phyloP scores from a whole-genome alignment of 92 coral and sea anemone species.

The Siderastrea siderea region DNA sequence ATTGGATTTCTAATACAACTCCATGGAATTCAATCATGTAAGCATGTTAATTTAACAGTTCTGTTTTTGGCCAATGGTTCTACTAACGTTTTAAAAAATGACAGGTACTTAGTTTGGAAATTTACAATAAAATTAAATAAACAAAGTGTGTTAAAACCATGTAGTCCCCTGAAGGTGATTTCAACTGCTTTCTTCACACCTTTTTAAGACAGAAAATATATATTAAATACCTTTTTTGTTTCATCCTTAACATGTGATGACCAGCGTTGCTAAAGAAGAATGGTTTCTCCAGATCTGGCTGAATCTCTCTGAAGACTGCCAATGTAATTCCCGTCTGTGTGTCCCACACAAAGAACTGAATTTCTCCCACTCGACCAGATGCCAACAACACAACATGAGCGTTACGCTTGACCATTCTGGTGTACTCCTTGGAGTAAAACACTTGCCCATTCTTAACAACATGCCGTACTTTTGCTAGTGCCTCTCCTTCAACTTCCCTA shows the following conservation, averaged over 20 bases:
- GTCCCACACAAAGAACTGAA: constrained; percentile 47
- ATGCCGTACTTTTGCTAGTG: constrained; percentile 34
- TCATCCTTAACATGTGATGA: constrained; percentile 59
- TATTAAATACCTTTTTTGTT: constrained; percentile 29
- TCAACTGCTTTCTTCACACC: constrained; percentile 8
- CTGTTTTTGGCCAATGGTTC: background rate
- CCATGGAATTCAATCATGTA: background rate
- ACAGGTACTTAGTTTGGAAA: background rate
- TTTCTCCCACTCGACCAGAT: constrained; percentile 61
- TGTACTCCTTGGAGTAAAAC: constrained; percentile 57
- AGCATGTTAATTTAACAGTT: background rate
- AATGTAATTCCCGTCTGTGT: constrained; percentile 17
- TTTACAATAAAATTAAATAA: background rate
- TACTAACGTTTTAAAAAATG: background rate
- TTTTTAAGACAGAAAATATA: background rate
- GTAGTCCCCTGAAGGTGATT: background rate
- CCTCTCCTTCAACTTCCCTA: background rate
- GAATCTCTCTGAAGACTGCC: constrained; percentile 46
- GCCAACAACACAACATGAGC: constrained; percentile 51
- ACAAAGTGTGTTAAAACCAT: background rate
- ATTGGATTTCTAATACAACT: background rate
- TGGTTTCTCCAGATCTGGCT: constrained; percentile 47
- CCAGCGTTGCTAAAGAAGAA: constrained; percentile 69
- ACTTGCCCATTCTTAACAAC: constrained; percentile 54
- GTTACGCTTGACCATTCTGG: constrained; percentile 63